Base-by-base conservation (phyloP, 2,113 vertebrate genomes). In the Hemichromis elongatus region DNA sequence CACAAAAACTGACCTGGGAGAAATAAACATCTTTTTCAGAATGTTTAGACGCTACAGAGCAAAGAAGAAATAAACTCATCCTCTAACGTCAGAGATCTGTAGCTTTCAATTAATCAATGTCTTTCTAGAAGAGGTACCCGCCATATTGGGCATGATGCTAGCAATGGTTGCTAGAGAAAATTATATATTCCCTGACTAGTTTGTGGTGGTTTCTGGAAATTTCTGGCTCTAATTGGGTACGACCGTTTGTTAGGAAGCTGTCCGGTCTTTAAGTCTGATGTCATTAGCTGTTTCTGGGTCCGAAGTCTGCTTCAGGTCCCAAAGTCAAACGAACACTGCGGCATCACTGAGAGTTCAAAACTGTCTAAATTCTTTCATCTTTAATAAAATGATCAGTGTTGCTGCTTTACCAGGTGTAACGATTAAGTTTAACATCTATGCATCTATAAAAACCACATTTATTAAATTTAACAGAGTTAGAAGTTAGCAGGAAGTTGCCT, bases 1-100 rank as follows among this genome's bases (percentile, higher is more conserved):
- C 92, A 82, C 77, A 50, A 73, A 86, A 82, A 40, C 30, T 37
- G 2, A 66, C 68, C 77, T 56, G 79, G 87, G 82, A 81, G 10
- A 28, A 70, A 83, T 52, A 50, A 80, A 70, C 13, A 9, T 12
- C 40, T 26, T 35, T 57, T 56, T 81, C 73, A 82, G 83, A 52
- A 82, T 33, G 79, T 57, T n/a, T 2, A 21, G 33, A 53, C 0
- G 2, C 53, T 54, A 63, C 61, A n/a, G 26, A 33, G 54, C 1
- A 35, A 35, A 90, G 26, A 75, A 85, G n/a, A 47, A 26, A 75
- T 28, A 50, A 50, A 75, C 30, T 16, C 16, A 47, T 50, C 42
- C 14, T 73, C 42, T 30, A 73, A 19, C 11, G 16, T 70, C 40
- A 70, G 37, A 73, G 40, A 47, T 73, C 21, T 47, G 42, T 50